Base-by-base conservation (phyloP, 2,888 invertebrate genomes). In the Diachrysia chrysitis region DNA sequence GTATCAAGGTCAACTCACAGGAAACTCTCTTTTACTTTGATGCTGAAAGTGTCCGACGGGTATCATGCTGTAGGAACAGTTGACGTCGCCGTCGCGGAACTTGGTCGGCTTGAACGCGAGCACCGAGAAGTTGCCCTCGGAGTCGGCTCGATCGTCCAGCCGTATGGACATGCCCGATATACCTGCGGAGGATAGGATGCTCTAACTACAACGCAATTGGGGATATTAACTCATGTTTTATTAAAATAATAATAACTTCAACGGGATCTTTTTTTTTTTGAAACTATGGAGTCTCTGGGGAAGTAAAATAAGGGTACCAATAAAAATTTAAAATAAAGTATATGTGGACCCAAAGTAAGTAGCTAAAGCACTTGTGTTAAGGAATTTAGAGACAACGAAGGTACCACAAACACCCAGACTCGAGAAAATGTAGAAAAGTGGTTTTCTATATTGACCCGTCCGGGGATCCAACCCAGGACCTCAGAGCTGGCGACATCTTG, bases 41-140 rank as follows among this genome's bases (percentile, higher is more conserved):
- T 74, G 74, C 84, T 97, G 97, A 90, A 98, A 98, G 89, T 97
- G 97, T 35, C 97, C 98, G n/a, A 98, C 97, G 1, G 98, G 97
- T 79, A 97, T 96, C 97, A 98, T 97, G 88, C 97, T 97, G 88
- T 96, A 97, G 51, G 96, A 84, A 90, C 98, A 98, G 64, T 96
- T 96, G 69, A 93, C 87, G 16, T 90, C 90, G 0, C 94, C 94
- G 54, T 94, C 94, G 73, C 92, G 93, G 72, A 89, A 82, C 76
- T 94, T 93, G 77, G 90, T 91, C 19, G 94, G 95, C 88, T 97
- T 97, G 85, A 97, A 96, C 0, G 99, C 98, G 71, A 99, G 95
- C 64, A 99, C 98, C 0, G 99, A 99, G 95, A 99, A 99, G 92
- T 99, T 99, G 10, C 99, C 99, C 90, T 99, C 99, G 0, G 99